Evolutionary conservation across 2,113 vertebrate genomes (phyloP), one percentile per base, ranked within the genome.

Genomic region (Dipodomys ordii): DNA sequence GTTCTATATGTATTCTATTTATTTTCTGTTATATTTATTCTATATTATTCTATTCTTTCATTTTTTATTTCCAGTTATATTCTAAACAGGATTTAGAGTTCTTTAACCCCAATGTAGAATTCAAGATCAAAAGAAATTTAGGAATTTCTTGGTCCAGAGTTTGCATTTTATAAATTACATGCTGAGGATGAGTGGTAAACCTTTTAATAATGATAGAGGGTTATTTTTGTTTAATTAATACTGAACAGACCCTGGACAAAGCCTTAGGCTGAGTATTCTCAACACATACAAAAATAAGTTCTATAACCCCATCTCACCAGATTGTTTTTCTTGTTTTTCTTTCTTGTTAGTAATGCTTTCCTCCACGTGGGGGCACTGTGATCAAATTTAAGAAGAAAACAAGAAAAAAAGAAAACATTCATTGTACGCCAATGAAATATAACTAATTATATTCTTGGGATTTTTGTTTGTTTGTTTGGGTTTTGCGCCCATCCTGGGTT

Each of bases 291-390:
- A 7, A 73, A 3, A 62, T 78, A 76, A 74, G 39, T 30, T 19
- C 12, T 7, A 0, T 69, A 19, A 60, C n/a, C 23, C 2, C 22
- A 1, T 71, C 28, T 65, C 53, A 30, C 1, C 5, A 9, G 28
- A 19, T 35, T 67, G 22, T 53, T 88, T 95, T 91, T n/a, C 10
- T 35, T 67, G 22, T 53, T 88, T 95, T 91, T n/a, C 10, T 77
- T 78, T 80, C 80, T 71, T 95, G 95, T 30, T 60, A 28, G 68
- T 94, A 81, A 74, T 83, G 28, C 93, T 93, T 96, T 89, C 32
- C 91, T 96, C 98, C 98, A 98, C 98, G 92, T 96, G 98, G 97
- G 98, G 98, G 98, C 98, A 98, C 98, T 97, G 90, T 98, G 82
- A 97, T 97, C 97, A 98, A 97, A 97, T 96, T 84, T 96, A 97